Base-by-base conservation (phyloP, 2,888 invertebrate genomes). In the Patella pellucida region DNA sequence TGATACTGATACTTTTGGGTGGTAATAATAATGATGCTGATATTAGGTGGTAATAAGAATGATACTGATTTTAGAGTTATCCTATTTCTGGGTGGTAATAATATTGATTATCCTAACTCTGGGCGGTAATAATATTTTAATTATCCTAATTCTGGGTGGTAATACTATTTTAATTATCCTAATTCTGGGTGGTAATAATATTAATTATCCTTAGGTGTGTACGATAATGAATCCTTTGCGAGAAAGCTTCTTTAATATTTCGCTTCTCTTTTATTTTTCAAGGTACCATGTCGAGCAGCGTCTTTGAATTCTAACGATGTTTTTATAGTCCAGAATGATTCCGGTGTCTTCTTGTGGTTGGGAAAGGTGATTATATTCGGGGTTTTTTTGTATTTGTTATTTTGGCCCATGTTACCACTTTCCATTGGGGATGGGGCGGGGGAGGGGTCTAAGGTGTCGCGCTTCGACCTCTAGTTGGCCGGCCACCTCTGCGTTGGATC, bases 291-390 rank as follows among this genome's bases (percentile, higher is more conserved):
- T 4, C 71, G 82, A 69, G 93, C 94, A 1, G 92, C 93, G 1
- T 93, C 94, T 11, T 92, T 95, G 72, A 94, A 94, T 86, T 94
- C 95, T 7, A 94, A 94, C 86, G 95, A 95, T 87, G 96, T 96
- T 86, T 97, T 95, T 91, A 94, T 97, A 76, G 92, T 97, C 78
- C 94, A 94, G 74, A 93, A 93, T 74, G 93, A 92, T 41, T 76
- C 81, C 14, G 81, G 80, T 16, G 92, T 92, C 3, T 95, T 94
- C 92, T 94, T 97, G 71, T 97, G 97, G 97, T 96, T 96, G 89
- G 97, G 97, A 1, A 82, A 83, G 82, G 87, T 87, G 41, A 41
- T 9, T 41, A 41, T 41, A 41, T 41, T 41, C 1, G 41, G 7
- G 7, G 41, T 41, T 0, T 9, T 0, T 41, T 41, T 41, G 0